Evolutionary conservation across 2,113 vertebrate genomes (phyloP).

Genomic region (Pteronura brasiliensis): DNA sequence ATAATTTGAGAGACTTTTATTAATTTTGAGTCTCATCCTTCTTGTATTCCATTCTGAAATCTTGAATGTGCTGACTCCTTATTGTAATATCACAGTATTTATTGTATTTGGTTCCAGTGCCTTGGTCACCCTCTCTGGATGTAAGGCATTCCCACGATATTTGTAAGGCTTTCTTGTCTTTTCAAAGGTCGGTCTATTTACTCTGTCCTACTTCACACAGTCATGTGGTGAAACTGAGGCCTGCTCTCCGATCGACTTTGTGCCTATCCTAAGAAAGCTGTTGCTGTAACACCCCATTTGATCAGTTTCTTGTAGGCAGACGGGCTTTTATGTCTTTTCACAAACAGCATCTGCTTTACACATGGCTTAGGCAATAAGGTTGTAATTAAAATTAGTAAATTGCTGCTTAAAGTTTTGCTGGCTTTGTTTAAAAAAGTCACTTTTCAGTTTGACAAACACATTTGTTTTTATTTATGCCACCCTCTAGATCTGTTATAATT

Average conservation of each 20-base stretch:
- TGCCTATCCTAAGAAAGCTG: neutral
- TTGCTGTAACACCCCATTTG: neutral
- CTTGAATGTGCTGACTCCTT: neutral
- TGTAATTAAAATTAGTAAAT: constrained; percentile 20
- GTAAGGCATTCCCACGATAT: constrained; percentile 41
- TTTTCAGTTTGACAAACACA: neutral
- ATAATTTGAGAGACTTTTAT: neutral
- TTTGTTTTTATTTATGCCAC: constrained; percentile 24
- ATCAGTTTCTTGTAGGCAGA: neutral
- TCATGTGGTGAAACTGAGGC: constrained; percentile 32
- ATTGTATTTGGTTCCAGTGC: neutral
- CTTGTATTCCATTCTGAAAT: neutral
- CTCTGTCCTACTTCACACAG: constrained; percentile 59
- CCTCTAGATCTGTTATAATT: neutral
- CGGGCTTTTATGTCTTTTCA: constrained; percentile 33
- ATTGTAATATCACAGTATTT: neutral
- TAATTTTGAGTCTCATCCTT: neutral
- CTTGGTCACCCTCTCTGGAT: constrained; percentile 7
- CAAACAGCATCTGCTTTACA: neutral
- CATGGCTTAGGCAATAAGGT: neutral
- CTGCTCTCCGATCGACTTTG: constrained; percentile 13
- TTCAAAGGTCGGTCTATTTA: constrained; percentile 68
- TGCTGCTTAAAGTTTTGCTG: neutral
- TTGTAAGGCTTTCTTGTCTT: constrained; percentile 61
- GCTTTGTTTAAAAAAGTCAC: neutral